Evolutionary conservation across 1,140 invertebrate genomes (phyloP).

Genomic region (Lysiphlebus fabarum): DNA sequence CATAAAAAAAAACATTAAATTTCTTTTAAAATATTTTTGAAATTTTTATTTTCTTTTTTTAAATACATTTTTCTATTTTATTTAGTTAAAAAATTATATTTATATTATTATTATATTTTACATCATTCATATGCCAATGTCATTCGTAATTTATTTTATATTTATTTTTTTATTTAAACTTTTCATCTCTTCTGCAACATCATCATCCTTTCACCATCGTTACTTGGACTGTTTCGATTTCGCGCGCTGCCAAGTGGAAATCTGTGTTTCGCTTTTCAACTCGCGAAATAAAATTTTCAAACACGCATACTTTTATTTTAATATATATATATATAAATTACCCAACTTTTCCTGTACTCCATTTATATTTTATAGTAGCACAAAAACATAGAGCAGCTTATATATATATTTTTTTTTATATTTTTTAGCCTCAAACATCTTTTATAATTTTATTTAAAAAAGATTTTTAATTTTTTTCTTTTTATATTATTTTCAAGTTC

Average conservation of each 20-base stretch:
- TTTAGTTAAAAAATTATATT: too few species aligned
- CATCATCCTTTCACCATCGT: neutral
- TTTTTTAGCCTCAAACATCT: neutral
- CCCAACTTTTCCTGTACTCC: conserved; percentile 2
- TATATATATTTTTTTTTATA: conserved; percentile 12
- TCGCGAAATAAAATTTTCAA: conserved; percentile 4
- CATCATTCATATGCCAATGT: too few species aligned
- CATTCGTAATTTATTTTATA: neutral
- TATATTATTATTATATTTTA: too few species aligned
- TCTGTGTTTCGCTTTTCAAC: conserved; percentile 26
- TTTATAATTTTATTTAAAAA: neutral
- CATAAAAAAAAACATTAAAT: too few species aligned
- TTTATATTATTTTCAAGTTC: neutral
- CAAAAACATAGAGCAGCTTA: too few species aligned
- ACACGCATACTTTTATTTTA: conserved; percentile 7
- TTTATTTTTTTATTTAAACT: conserved; percentile 6
- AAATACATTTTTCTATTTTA: too few species aligned
- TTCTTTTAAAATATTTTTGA: too few species aligned
- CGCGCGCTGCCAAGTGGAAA: conserved; percentile 29
- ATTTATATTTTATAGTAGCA: conserved; percentile 10
- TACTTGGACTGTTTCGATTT: conserved; percentile 24
- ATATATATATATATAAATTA: neutral
- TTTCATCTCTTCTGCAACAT: conserved; percentile 3
- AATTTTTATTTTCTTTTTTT: too few species aligned
- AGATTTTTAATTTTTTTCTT: conserved; percentile 1